Percentiles rank a stretch among this genome's conserved stretches.
Conservation (phyloP, 2,113 vertebrate species). For the Thermophis baileyi region DNA sequence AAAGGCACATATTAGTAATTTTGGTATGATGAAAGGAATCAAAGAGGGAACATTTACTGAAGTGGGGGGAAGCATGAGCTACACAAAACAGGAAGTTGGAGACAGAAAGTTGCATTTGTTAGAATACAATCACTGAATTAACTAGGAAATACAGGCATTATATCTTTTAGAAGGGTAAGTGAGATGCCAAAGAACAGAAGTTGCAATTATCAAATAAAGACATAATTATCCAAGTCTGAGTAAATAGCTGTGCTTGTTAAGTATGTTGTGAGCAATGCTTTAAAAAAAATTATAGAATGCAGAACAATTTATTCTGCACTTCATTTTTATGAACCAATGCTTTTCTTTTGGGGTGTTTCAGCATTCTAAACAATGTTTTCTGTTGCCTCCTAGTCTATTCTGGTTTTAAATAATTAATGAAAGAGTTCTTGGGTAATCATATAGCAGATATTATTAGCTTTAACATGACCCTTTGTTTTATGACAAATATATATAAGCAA, state of each 20-base stretch:
- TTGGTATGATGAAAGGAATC: background rate
- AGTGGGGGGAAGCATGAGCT: background rate
- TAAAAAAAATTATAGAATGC: background rate
- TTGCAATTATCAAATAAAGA: constrained; percentile 13
- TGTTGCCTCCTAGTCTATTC: background rate
- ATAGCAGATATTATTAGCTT: constrained; percentile 33
- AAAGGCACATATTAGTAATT: background rate
- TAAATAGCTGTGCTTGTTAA: background rate
- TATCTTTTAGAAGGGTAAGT: background rate
- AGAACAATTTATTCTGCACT: background rate
- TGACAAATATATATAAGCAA: constrained; percentile 25
- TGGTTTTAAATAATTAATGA: constrained; percentile 23
- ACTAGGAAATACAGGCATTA: background rate
- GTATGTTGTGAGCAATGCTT: background rate
- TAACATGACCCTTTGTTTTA: constrained; percentile 46
- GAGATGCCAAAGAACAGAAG: background rate
- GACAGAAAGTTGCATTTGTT: background rate
- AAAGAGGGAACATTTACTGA: background rate
- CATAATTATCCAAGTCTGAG: background rate
- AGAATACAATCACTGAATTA: constrained; percentile 10
- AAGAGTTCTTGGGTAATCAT: background rate
- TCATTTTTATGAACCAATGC: background rate
- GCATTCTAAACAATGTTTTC: background rate
- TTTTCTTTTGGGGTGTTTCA: background rate
- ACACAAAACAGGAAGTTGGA: constrained; percentile 16